Evolutionary conservation across 2,888 invertebrate genomes (phyloP), one percentile per base, ranked within the genome.

Genomic region (Epinotia bilunana): DNA sequence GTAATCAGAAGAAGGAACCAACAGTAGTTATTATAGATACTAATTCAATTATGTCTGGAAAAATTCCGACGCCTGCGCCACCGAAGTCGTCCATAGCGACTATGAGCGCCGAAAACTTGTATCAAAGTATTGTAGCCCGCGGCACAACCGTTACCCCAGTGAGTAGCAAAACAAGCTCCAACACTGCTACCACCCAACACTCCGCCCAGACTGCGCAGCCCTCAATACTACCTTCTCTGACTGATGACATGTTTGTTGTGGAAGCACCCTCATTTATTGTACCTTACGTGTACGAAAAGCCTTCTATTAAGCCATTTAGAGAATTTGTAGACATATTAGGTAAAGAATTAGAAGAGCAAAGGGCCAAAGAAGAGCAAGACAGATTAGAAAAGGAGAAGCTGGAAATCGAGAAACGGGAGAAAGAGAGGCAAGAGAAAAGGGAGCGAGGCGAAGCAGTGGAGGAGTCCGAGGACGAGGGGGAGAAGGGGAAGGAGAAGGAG

Each of bases 191-290:
- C 39, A 81, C 89, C 63, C 89, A 93, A 79, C 85, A 88, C 78
- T 82, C 91, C 78, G 84, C 85, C 61, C 81, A 84, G 76, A 90
- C 90, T 75, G 91, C 95, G 64, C 95, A 95, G 72, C 95, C 96
- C 57, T 95, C 95, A 53, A 96, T 98, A 78, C 88, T 98, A 81
- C 98, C 98, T 0, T 97, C 97, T 9, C 89, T 98, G 33, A 98
- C 98, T 23, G 98, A 98, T 87, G 98, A 98, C 83, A 98, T 98
- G 97, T 98, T 97, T 88, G 98, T 98, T 13, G 97, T 98, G 12
- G 98, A 98, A 90, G 98, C 98, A 43, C 98, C 98, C 7, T 98
- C 98, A 28, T 98, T 98, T 86, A 98, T 98, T 86, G 98, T 98
- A 80, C 98, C 98, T 64, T 98, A 98, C 87, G 97, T 98, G 28